A percentile compares a stretch with the other conserved stretches of the same genome.
Evolutionary conservation across 2,797 vertebrate species (phyloP).

Genomic region (Bovichtus variegatus): DNA sequence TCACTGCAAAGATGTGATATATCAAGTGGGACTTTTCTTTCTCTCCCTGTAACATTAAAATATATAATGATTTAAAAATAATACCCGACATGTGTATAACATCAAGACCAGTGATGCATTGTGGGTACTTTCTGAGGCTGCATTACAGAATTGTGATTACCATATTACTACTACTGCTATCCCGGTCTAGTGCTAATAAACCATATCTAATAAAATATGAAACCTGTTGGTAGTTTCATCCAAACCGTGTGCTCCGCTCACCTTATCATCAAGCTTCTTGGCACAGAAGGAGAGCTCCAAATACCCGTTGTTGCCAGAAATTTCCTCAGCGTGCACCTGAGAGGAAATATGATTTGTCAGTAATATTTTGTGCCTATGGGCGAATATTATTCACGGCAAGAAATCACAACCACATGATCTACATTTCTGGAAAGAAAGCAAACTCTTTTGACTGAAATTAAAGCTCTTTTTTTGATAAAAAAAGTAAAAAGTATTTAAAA

Average conservation of each 20-base stretch:
- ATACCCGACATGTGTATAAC: constrained; percentile 19
- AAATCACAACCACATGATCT: not conserved
- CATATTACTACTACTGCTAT: constrained; percentile 8
- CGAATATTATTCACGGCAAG: constrained; percentile 2
- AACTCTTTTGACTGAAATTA: not conserved
- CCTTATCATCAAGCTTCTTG: constrained; percentile 96
- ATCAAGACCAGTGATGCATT: constrained; percentile 33
- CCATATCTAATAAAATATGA: constrained; percentile 33
- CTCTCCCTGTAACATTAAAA: not conserved
- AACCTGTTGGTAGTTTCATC: constrained; percentile 23
- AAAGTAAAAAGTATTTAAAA: constrained; percentile 21
- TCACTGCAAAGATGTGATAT: not conserved
- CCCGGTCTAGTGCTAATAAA: constrained; percentile 12
- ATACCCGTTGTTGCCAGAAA: constrained; percentile 96
- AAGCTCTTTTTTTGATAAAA: not conserved
- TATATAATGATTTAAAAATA: constrained; percentile 12
- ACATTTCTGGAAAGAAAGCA: constrained; percentile 7
- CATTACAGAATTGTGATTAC: constrained; percentile 33
- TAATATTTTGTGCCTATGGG: constrained; percentile 16
- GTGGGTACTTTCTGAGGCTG: constrained; percentile 40
- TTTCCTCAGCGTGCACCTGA: constrained; percentile 95
- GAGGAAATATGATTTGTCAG: constrained; percentile 40
- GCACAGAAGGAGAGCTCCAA: constrained; percentile 94
- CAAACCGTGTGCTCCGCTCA: constrained; percentile 63
- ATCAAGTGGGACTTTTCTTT: not conserved